Evolutionary conservation across 2,888 invertebrate species (phyloP), one percentile per base, ranked within the genome.

Genomic region (Thysanoteuthis rhombus): DNA sequence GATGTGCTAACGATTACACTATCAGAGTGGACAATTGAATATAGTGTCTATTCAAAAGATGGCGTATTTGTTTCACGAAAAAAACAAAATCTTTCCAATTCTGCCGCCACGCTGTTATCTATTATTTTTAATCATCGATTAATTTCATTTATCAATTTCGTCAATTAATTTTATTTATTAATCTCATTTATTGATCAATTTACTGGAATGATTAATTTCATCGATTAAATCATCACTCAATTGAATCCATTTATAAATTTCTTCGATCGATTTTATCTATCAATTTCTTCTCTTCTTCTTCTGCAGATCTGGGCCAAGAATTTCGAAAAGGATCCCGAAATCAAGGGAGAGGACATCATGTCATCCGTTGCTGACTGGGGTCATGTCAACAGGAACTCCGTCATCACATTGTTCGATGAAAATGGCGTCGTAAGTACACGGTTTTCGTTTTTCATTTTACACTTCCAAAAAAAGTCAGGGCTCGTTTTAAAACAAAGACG

Each of bases 371-470:
- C n/a, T 38, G 91, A 92, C 32, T 92, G 91, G 91, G 91, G 91
- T n/a, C 91, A 40, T 32, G 40, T 92, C 42, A 92, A 92, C 91
- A 92, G 42, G 45, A 92, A 45, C n/a, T 92, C 91, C 32, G 25
- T 40, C 40, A 92, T 92, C 91, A 45, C 45, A n/a, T 92, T 92
- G 91, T 42, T n/a, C 42, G 91, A 92, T n/a, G 91, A 92, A n/a
- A 92, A 92, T 92, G 75, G 75, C 75, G 75, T 75, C 75, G 75
- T 75, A 75, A 75, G 75, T 75, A 1, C 75, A n/a, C 10, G 16
- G 75, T 36, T 12, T 75, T 75, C 12, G 0, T 75, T 75, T 16
- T 3, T 75, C 25, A 12, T 36, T 10, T n/a, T 75, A 75, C 75
- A 75, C 8, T n/a, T 36, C n/a, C 12, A 75, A n/a, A 12, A 75